Evolutionary conservation across 2,888 invertebrate species (phyloP).

Genomic region (Saturnia japonica): DNA sequence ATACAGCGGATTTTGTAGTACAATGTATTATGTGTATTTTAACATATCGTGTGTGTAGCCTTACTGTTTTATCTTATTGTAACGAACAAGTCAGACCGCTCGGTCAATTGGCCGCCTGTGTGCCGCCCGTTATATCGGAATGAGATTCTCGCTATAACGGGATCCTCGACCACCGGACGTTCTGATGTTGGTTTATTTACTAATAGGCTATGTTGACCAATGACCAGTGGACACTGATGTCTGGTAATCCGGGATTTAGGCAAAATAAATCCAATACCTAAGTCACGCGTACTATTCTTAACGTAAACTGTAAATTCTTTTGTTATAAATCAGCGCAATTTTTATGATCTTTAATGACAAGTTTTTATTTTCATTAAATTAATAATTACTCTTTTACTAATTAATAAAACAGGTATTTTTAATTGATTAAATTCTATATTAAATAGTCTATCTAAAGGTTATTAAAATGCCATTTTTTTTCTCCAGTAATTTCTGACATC

Average conservation of each 20-base stretch:
- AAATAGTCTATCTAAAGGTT: too few species aligned
- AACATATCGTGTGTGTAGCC: neutral
- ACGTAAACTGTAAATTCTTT: too few species aligned
- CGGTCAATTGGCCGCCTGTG: slow-evolving; percentile 42
- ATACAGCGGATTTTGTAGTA: neutral
- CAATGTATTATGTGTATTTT: neutral
- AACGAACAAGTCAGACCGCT: slow-evolving; percentile 2
- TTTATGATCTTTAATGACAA: too few species aligned
- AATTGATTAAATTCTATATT: too few species aligned
- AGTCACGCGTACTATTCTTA: too few species aligned
- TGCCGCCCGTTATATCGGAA: slow-evolving; percentile 50
- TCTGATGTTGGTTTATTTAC: slow-evolving; percentile 10
- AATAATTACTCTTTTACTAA: too few species aligned
- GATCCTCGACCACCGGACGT: slow-evolving; percentile 30
- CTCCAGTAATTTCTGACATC: neutral
- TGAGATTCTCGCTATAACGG: slow-evolving; percentile 62
- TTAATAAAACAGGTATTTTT: too few species aligned
- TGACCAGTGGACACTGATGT: neutral
- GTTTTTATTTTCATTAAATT: too few species aligned
- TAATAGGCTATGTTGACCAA: neutral
- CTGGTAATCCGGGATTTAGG: neutral
- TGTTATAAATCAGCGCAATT: too few species aligned
- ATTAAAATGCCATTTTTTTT: neutral
- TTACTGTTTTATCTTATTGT: neutral
- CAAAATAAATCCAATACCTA: neutral